Evolutionary conservation across 1,140 invertebrate genomes (phyloP).

Genomic region (Anastatus disparis): DNA sequence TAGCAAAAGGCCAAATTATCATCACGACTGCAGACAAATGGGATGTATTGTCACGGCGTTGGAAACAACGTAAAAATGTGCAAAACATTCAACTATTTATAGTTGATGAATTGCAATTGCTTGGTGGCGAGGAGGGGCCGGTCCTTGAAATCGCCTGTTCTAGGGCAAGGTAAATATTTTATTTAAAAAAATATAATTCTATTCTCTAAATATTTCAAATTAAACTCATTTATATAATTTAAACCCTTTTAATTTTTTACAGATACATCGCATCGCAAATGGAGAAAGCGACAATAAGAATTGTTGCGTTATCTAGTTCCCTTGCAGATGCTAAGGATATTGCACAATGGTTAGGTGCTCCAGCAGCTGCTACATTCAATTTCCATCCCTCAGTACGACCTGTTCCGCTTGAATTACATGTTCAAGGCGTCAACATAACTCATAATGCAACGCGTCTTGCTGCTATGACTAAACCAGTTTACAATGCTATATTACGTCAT

Average conservation of each 20-base stretch:
- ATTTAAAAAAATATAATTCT: background rate
- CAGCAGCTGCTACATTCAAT: conserved; percentile 93
- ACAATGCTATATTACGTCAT: conserved; percentile 91
- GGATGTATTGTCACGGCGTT: conserved; percentile 97
- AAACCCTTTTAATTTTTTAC: background rate
- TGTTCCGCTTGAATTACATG: conserved; percentile 93
- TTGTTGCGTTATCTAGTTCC: conserved; percentile 94
- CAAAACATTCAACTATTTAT: conserved; percentile 98
- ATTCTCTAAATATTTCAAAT: background rate
- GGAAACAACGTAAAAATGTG: conserved; percentile 99
- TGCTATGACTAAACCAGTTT: conserved; percentile 97
- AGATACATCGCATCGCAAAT: conserved; percentile 95
- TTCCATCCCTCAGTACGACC: conserved; percentile 98
- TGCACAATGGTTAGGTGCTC: conserved; percentile 96
- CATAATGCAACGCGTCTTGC: conserved; percentile 95
- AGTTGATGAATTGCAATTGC: conserved; percentile 95
- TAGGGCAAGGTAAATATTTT: conserved; percentile 76
- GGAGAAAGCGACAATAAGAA: conserved; percentile 91
- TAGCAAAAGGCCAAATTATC: conserved; percentile 93
- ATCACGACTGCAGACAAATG: conserved; percentile 98
- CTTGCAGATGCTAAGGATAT: conserved; percentile 96
- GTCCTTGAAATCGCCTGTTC: conserved; percentile 98
- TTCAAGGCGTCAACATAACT: conserved; percentile 96
- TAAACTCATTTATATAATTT: background rate
- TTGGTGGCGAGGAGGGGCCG: conserved; percentile 90